Percentiles rank a stretch among this genome's conserved stretches.
These are phyloP conservation scores for Cinara cedri DNA, from an alignment of 2,888 invertebrate genomes.

Conservation along the genomic window DNA sequence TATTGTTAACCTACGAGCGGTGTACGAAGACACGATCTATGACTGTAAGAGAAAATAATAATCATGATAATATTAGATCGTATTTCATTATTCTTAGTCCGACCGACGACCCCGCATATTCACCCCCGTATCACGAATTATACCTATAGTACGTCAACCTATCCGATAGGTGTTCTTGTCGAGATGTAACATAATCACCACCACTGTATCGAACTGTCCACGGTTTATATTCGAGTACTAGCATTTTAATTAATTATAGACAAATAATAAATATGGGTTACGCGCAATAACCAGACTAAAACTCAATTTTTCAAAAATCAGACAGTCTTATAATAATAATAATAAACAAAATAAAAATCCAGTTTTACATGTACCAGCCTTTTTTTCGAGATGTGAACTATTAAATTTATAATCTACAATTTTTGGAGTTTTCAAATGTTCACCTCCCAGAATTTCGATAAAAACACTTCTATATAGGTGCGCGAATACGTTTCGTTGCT, in stretches of 20 bases:
- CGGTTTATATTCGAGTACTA: not conserved
- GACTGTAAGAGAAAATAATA: slow-evolving; percentile 16
- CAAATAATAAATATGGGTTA: not conserved
- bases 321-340: too few relatives aligned
- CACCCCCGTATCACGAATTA: not conserved
- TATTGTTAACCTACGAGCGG: slow-evolving; percentile 54
- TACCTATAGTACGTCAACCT: too few relatives aligned
- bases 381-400: too few relatives aligned
- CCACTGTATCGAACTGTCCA: not conserved
- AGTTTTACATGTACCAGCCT: too few relatives aligned
- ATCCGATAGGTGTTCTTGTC: not conserved
- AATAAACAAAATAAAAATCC: too few relatives aligned
- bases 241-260: too few relatives aligned
- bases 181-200: not conserved
- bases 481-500: too few relatives aligned
- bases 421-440: too few relatives aligned
- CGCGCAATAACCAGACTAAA: not conserved
- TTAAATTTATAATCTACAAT: too few relatives aligned
- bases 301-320: too few relatives aligned
- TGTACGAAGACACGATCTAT: slow-evolving; percentile 48
- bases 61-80: slow-evolving; percentile 43
- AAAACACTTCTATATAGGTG: too few relatives aligned
- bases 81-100: slow-evolving; percentile 45
- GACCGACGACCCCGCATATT: not conserved
- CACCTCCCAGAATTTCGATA: too few relatives aligned